A percentile compares a stretch with the other conserved stretches of the same genome.
Conservation (phyloP, 2,888 invertebrate genomes). For the Zaprionus obscuricornis region DNA sequence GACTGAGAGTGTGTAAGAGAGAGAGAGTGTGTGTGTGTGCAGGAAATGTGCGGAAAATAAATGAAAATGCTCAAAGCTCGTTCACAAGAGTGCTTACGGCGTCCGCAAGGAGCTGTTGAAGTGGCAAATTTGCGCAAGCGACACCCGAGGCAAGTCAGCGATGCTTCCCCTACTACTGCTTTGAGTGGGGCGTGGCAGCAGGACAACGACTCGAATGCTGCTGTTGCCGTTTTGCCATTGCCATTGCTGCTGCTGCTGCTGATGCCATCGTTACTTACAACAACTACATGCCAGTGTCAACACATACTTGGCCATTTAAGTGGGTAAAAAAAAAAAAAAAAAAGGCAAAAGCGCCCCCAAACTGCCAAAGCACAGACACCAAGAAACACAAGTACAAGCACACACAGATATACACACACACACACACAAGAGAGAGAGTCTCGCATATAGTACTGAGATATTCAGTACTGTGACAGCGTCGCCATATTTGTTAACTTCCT, state of each 20-base stretch:
- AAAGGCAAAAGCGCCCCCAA: constrained; percentile 39
- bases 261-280: constrained; percentile 82
- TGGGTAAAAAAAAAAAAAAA: no score
- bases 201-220: constrained; percentile 47
- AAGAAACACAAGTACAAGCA: no score
- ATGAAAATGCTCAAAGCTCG: constrained; percentile 83
- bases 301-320: constrained; percentile 81
- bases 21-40: constrained; percentile 15
- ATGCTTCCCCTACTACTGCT: no score
- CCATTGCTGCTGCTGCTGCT: no score
- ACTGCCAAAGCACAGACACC: constrained; percentile 29
- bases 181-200: constrained; percentile 34
- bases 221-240: no score
- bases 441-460: no score
- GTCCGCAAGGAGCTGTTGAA: constrained; percentile 83
- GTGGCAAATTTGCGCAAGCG: constrained; percentile 83
- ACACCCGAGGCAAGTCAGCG: constrained; percentile 62
- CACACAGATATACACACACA: constrained; percentile 2
- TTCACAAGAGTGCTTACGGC: constrained; percentile 83
- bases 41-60: constrained; percentile 80
- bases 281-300: constrained; percentile 83
- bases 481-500: constrained; percentile 73
- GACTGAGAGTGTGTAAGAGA: not conserved
- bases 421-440: no score
- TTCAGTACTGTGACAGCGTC: no score